Evolutionary conservation across 2,888 invertebrate genomes (phyloP), one percentile per base, ranked within the genome.

Genomic region (Leucozona laternaria): DNA sequence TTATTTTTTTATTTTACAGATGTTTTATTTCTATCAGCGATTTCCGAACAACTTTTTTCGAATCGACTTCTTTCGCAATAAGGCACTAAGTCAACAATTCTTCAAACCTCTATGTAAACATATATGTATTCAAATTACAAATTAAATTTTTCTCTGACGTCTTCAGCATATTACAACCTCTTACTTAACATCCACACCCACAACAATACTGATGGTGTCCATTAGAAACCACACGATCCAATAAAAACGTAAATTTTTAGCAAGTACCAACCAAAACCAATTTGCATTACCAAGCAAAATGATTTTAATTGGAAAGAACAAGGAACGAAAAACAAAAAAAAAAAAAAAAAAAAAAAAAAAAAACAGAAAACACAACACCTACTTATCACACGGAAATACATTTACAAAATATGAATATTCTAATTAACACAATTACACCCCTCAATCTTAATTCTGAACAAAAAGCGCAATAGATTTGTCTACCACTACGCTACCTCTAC

Each of bases 381-480:
- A 28, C 58, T 64, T 66, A 72, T 77, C 64, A 77, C 77, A 72
- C 71, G 64, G 81, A 77, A 77, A n/a, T n/a, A 72, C 77, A 72
- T 60, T 31, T 68, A 75, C 43, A 53, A 68, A 28, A 43, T 66
- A 48, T 78, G 78, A 82, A 78, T 78, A 78, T 78, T 77, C 64
- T 58, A 82, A 82, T 82, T 73, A 82, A 78, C 66, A 78, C 66
- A 73, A 37, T 82, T 82, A 45, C 66, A 58, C 68, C 48, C 28
- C 31, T 66, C 66, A 68, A 73, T 45, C 60, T 57, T 11, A 66
- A 66, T 48, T 4, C 15, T 37, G 11, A 55, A 78, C 22, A 43
- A 82, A 78, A 68, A 66, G 66, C 82, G 82, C 82, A 82, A 68
- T 82, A 80, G 68, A 60, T 75, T 53, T 66, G 20, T 37, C 37